phyloP scores from a whole-genome alignment of 2,888 invertebrate genomes.

The Gymnoscelis rufifasciata region DNA sequence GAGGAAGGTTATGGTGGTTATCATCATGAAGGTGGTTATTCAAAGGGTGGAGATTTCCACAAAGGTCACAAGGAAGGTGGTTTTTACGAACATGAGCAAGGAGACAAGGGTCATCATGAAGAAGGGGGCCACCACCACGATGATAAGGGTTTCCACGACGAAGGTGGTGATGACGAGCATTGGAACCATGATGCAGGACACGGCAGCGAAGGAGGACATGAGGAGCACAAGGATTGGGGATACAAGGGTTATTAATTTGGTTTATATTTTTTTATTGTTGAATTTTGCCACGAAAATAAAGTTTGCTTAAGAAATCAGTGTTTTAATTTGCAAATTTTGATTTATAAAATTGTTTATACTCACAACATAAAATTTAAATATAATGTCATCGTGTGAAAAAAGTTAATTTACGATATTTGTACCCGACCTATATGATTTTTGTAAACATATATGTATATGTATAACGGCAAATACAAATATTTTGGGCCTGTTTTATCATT shows the following conservation, averaged over 20 bases:
- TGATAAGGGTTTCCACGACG: slow-evolving; percentile 86
- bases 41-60: slow-evolving; percentile 89
- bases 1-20: slow-evolving; percentile 88
- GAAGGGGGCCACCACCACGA: slow-evolving; percentile 88
- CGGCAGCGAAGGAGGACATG: slow-evolving; percentile 87
- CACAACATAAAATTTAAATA: too few relatives aligned
- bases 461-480: too few relatives aligned
- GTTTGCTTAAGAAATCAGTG: background rate
- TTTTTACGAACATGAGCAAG: slow-evolving; percentile 86
- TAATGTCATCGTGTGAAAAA: too few relatives aligned
- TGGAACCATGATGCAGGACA: slow-evolving; percentile 84
- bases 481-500: too few relatives aligned
- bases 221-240: slow-evolving; percentile 88
- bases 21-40: slow-evolving; percentile 86
- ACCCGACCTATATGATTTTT: too few relatives aligned
- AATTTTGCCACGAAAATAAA: slow-evolving; percentile 44
- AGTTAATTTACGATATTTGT: too few relatives aligned
- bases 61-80: slow-evolving; percentile 87
- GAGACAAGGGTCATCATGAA: slow-evolving; percentile 87
- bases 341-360: too few relatives aligned
- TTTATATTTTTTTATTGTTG: slow-evolving; percentile 54
- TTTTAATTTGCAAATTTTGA: too few relatives aligned
- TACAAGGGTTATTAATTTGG: slow-evolving; percentile 68
- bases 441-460: too few relatives aligned
- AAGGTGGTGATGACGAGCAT: slow-evolving; percentile 86